A percentile compares a stretch with the other conserved stretches of the same genome.
Evolutionary conservation across 2,113 vertebrate species (phyloP).

Genomic region (Anolis sagrei): DNA sequence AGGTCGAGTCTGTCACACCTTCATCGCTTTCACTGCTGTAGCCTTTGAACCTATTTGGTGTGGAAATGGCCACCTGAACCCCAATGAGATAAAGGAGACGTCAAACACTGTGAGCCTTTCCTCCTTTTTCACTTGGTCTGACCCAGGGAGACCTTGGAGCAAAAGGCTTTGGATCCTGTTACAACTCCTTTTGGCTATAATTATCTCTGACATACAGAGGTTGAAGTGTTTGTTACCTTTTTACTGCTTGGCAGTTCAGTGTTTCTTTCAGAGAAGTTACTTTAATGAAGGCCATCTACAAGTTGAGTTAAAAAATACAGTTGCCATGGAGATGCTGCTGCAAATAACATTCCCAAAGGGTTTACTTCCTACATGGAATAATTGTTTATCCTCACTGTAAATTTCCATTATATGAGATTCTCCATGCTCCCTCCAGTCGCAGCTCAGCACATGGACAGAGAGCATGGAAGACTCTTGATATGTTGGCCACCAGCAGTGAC

Average conservation of each 20-base stretch:
- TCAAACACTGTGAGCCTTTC: accelerated
- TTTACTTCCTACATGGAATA: not conserved
- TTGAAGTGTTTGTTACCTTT: not conserved
- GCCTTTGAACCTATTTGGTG: accelerated
- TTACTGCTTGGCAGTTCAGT: accelerated
- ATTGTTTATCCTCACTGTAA: not conserved
- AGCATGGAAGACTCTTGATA: not conserved
- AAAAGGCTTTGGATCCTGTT: not conserved
- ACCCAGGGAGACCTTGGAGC: not conserved
- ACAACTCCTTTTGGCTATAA: conserved; percentile 29
- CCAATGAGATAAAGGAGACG: not conserved
- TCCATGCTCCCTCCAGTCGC: not conserved
- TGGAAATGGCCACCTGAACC: not conserved
- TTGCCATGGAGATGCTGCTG: not conserved
- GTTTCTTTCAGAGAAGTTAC: conserved; percentile 1
- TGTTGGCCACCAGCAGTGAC: not conserved
- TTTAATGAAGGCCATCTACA: not conserved
- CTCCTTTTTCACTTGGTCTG: conserved; percentile 28
- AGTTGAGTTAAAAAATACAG: too few relatives aligned
- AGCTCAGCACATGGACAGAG: not conserved
- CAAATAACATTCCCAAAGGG: not conserved
- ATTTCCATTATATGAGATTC: not conserved
- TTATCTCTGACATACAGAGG: not conserved
- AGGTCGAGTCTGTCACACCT: not conserved
- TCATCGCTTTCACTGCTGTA: accelerated